Conservation (phyloP, 2,113 vertebrate species). For the Pampusana beccarii region DNA sequence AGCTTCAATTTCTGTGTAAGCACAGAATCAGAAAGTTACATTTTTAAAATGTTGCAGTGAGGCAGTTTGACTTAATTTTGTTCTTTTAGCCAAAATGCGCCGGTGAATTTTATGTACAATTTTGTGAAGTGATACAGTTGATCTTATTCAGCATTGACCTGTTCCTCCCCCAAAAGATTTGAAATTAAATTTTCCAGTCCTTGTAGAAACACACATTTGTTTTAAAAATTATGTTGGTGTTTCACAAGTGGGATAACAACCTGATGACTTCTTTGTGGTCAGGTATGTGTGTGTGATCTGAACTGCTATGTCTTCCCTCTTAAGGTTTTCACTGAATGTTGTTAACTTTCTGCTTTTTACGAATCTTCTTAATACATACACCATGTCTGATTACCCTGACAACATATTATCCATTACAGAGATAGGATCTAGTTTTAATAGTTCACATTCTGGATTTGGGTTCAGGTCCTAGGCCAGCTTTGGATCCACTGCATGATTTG, state of each 20-base stretch:
- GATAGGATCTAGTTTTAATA: not conserved
- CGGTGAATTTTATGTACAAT: not conserved
- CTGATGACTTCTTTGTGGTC: not conserved
- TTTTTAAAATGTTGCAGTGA: not conserved
- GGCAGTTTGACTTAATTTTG: not conserved
- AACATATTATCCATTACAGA: not conserved
- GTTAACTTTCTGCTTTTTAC: not conserved
- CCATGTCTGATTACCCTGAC: not conserved
- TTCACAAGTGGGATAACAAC: not conserved
- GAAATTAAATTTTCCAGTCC: not conserved
- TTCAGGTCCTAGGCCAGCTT: not conserved
- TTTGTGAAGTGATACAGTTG: not conserved
- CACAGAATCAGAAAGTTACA: not conserved
- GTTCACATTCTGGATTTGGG: rapidly evolving
- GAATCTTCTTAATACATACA: not conserved
- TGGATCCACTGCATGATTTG: not conserved
- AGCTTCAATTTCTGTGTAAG: constrained; percentile 1
- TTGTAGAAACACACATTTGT: not conserved
- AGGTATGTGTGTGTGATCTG: not conserved
- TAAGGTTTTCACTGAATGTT: not conserved
- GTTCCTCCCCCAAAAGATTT: not conserved
- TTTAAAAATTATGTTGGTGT: not conserved
- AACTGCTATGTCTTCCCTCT: not conserved
- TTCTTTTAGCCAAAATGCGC: not conserved
- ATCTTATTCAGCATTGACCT: not conserved